A percentile compares a stretch with the other conserved stretches of the same genome.
phyloP scores from a whole-genome alignment of 2,113 vertebrate genomes.

The Nesoenas mayeri region DNA sequence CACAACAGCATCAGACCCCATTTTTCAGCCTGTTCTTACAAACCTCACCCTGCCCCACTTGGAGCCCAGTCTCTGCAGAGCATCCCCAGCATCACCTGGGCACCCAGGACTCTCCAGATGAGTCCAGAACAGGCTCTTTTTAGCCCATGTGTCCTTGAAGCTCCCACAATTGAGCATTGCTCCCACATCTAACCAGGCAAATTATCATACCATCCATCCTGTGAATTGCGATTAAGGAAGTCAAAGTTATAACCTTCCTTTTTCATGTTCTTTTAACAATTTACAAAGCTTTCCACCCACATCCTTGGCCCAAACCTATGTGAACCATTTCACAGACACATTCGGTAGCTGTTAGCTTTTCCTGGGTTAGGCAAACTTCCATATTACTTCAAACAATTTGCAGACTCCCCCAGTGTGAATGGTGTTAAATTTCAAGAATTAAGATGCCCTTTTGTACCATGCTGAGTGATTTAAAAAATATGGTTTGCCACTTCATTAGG shows the following conservation, averaged over 20 bases:
- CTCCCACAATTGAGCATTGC: fast-evolving
- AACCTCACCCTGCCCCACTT: not conserved
- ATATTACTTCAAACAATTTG: not conserved
- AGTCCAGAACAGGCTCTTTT: not conserved
- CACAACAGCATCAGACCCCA: not conserved
- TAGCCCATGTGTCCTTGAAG: not conserved
- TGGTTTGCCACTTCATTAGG: not conserved
- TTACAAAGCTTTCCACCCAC: not conserved
- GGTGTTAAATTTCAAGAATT: not conserved
- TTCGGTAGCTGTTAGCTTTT: not conserved
- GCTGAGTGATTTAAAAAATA: conserved; percentile 19
- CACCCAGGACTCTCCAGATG: not conserved
- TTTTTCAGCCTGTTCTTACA: not conserved
- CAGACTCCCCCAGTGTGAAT: not conserved
- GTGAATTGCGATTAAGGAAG: not conserved
- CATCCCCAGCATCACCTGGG: not conserved
- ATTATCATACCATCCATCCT: not conserved
- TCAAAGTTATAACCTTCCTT: not conserved
- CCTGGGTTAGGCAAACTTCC: not conserved
- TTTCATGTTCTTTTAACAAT: not conserved
- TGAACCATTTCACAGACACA: not conserved
- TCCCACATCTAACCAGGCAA: not conserved
- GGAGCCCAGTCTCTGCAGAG: not conserved
- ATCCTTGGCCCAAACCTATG: not conserved
- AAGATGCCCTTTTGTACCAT: not conserved